Evolutionary conservation across 53 echinoderm and acorn worm genomes (phyloP), one percentile per base, ranked within the genome.

Genomic region (Apostichopus leukothele): DNA sequence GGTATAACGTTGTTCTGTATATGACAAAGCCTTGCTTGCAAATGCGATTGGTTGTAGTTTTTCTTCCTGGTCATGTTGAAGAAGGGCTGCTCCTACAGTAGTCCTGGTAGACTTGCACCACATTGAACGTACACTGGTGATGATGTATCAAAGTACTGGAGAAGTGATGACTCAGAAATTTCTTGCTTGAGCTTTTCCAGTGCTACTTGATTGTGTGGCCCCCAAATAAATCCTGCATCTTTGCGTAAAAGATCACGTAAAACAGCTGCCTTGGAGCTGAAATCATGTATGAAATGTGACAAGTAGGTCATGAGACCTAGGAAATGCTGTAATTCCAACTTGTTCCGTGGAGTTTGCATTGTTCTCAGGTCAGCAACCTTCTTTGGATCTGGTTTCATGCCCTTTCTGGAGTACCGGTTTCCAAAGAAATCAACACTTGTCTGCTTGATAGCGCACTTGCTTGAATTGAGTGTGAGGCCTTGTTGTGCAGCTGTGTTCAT

Each of bases 401-500:
- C 91, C 14, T 73, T 39, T 52, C 11, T 67, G 6, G 91, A 83
- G 91, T 94, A 94, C 13, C 86, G 14, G 5, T 86, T 63, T 1
- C 92, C 92, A 54, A 94, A 89, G 88, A 92, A 92, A 63, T 75
- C 51, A 23, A 94, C 92, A 27, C 80, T 86, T 79, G 23, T 71
- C 75, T 3, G 83, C 39, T 27, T 90, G 90, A 93, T 95, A 7
- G 61, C 54, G 20, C 93, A 91, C 81, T 95, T 95, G 10, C 76
- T n/a, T 7, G 91, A 90, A 83, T 95, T 95, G 73, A 93, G 86
- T 16, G 88, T 86, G 90, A 91, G 83, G 60, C 90, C 67, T 67
- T 83, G 22, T 75, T 53, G 12, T 52, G 63, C 39, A 5, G 90
- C 87, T 63, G 25, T 75, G 75, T 7, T 90, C 78, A 75, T 88